phyloP scores from a whole-genome alignment of 1,140 invertebrate genomes.

The Ganaspis sp. region DNA sequence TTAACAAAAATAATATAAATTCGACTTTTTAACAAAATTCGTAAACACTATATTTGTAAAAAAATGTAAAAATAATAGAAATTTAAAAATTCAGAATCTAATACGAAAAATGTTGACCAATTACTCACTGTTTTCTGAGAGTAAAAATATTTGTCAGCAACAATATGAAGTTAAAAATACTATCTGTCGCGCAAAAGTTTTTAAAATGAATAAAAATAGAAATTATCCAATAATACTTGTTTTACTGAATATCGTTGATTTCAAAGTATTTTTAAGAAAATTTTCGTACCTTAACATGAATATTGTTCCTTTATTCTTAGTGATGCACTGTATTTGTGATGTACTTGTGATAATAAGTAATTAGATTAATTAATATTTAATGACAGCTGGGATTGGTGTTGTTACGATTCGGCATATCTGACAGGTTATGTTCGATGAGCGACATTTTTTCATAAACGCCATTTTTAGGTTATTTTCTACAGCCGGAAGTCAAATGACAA shows the following conservation, averaged over 20 bases:
- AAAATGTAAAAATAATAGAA: too few relatives aligned
- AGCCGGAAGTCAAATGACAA: conserved; percentile 33
- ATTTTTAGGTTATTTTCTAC: conserved; percentile 43
- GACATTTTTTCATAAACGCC: conserved; percentile 42
- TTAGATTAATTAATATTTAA: not conserved
- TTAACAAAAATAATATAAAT: too few relatives aligned
- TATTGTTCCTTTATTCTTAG: not conserved
- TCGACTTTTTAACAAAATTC: too few relatives aligned
- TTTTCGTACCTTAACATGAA: not conserved
- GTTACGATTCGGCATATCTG: not conserved
- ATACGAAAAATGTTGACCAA: too few relatives aligned
- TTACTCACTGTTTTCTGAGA: too few relatives aligned
- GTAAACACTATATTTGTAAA: too few relatives aligned
- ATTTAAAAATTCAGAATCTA: too few relatives aligned
- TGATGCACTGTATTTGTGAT: not conserved
- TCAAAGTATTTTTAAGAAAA: not conserved
- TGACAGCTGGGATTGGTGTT: not conserved
- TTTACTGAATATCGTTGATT: not conserved
- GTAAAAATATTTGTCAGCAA: too few relatives aligned
- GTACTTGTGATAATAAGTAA: not conserved
- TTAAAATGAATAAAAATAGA: too few relatives aligned
- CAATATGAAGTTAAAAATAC: too few relatives aligned
- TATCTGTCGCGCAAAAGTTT: too few relatives aligned
- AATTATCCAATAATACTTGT: too few relatives aligned
- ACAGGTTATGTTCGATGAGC: conserved; percentile 10